A percentile compares a stretch with the other conserved stretches of the same genome.
Evolutionary conservation across 2,888 invertebrate species (phyloP).

Genomic region (Tachina fera): DNA sequence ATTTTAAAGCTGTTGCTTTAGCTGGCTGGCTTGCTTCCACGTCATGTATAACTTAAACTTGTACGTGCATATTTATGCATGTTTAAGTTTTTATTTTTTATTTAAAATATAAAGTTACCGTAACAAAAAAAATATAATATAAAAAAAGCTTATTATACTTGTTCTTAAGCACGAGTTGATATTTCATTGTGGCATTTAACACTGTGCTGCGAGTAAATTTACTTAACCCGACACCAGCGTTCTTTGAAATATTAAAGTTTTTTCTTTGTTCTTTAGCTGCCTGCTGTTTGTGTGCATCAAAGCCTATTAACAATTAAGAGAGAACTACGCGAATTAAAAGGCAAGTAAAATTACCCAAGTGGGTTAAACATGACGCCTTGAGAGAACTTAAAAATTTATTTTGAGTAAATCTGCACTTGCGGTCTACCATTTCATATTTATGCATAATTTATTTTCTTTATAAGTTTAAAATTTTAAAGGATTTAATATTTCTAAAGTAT

Average conservation of each 20-base stretch:
- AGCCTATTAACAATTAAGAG: conserved; percentile 66
- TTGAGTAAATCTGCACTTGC: background rate
- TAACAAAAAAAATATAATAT: conserved; percentile 9
- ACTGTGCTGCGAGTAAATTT: conserved; percentile 47
- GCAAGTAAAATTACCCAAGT: conserved; percentile 39
- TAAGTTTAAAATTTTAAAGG: too few relatives aligned
- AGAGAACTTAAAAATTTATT: background rate
- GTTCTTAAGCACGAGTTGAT: conserved; percentile 62
- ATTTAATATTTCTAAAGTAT: too few relatives aligned
- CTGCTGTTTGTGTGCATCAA: conserved; percentile 61
- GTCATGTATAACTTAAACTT: conserved; percentile 55
- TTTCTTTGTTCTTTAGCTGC: background rate
- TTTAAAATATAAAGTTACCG: background rate
- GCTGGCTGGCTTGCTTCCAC: conserved; percentile 45
- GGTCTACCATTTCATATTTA: background rate
- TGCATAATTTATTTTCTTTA: too few relatives aligned
- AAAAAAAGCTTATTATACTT: conserved; percentile 44
- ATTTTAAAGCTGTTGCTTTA: conserved; percentile 49
- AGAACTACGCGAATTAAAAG: conserved; percentile 20
- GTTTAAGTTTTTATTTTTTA: conserved; percentile 49
- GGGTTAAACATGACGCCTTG: background rate
- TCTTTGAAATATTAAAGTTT: conserved; percentile 12
- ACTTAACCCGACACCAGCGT: conserved; percentile 28
- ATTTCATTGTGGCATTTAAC: conserved; percentile 66
- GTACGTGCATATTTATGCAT: conserved; percentile 68